Evolutionary conservation across 2,888 invertebrate species (phyloP).

Genomic region (Papilio gigon): DNA sequence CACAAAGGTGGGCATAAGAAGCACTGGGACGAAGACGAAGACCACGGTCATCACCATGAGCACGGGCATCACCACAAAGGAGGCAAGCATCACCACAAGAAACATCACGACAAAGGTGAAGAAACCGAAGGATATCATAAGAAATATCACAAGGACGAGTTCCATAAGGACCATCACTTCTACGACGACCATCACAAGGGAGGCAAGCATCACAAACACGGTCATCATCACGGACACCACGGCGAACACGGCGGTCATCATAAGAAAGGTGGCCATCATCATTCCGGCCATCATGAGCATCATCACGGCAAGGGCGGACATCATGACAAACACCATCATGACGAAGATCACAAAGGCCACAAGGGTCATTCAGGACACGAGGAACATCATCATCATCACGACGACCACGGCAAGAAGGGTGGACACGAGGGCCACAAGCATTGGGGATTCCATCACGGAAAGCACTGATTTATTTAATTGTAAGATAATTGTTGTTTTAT

Average conservation of each 20-base stretch:
- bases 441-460: conserved; percentile 20
- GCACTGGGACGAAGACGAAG: conserved; percentile 71
- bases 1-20: conserved; percentile 74
- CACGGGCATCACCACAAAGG: conserved; percentile 77
- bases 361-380: conserved; percentile 78
- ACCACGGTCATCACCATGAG: conserved; percentile 76
- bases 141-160: conserved; percentile 76
- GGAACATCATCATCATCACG: conserved; percentile 74
- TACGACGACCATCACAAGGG: conserved; percentile 76
- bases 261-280: conserved; percentile 76
- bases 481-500: conserved; percentile 12
- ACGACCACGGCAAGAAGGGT: conserved; percentile 78
- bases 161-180: conserved; percentile 78
- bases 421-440: conserved; percentile 66
- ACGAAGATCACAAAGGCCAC: conserved; percentile 75
- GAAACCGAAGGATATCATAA: conserved; percentile 75
- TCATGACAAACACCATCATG: conserved; percentile 75
- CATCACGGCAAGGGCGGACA: conserved; percentile 74
- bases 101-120: conserved; percentile 76
- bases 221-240: conserved; percentile 74
- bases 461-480: conserved; percentile 9
- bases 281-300: conserved; percentile 72
- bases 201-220: conserved; percentile 77
- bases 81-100: conserved; percentile 72
- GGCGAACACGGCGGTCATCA: conserved; percentile 70